Evolutionary conservation across 2,797 vertebrate genomes (phyloP).

Genomic region (Epinephelus awoara): DNA sequence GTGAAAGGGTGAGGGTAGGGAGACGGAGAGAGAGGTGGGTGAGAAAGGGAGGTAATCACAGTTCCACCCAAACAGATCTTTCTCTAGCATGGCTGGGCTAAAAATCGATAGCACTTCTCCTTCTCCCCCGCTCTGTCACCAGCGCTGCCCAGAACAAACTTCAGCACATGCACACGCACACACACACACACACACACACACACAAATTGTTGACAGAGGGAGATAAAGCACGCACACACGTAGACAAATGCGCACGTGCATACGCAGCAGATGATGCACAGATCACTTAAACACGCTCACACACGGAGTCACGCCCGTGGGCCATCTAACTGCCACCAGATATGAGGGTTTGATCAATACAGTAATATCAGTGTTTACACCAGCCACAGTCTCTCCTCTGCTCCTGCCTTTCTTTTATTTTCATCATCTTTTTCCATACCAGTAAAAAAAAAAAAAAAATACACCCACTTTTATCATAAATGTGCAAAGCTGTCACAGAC

Average conservation of each 20-base stretch:
- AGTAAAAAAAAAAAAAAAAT: neutral
- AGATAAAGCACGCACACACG: slow-evolving; percentile 33
- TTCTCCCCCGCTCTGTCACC: slow-evolving; percentile 65
- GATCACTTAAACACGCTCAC: slow-evolving; percentile 59
- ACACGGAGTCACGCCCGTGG: slow-evolving; percentile 47
- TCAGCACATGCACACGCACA: slow-evolving; percentile 39
- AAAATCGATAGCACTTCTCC: slow-evolving; percentile 74
- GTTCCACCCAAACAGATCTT: slow-evolving; percentile 81
- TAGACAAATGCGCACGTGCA: slow-evolving; percentile 39
- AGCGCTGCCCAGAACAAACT: slow-evolving; percentile 64
- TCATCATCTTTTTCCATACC: slow-evolving; percentile 26
- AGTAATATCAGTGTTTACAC: slow-evolving; percentile 75
- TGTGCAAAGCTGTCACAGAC: slow-evolving; percentile 25
- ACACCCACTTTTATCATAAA: slow-evolving; percentile 48
- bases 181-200: slow-evolving; percentile 35
- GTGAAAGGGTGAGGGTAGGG: slow-evolving; percentile 55
- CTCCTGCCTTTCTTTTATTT: slow-evolving; percentile 40
- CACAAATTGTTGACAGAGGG: slow-evolving; percentile 43
- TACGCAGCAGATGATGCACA: slow-evolving; percentile 56
- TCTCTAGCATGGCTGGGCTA: slow-evolving; percentile 65
- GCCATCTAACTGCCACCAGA: slow-evolving; percentile 70
- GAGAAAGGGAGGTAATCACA: slow-evolving; percentile 75
- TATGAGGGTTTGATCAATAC: slow-evolving; percentile 79
- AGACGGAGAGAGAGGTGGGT: slow-evolving; percentile 19
- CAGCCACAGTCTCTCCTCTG: slow-evolving; percentile 31